Evolutionary conservation across 2,888 invertebrate genomes (phyloP), one percentile per base, ranked within the genome.

Genomic region (Leptinotarsa haldemani): DNA sequence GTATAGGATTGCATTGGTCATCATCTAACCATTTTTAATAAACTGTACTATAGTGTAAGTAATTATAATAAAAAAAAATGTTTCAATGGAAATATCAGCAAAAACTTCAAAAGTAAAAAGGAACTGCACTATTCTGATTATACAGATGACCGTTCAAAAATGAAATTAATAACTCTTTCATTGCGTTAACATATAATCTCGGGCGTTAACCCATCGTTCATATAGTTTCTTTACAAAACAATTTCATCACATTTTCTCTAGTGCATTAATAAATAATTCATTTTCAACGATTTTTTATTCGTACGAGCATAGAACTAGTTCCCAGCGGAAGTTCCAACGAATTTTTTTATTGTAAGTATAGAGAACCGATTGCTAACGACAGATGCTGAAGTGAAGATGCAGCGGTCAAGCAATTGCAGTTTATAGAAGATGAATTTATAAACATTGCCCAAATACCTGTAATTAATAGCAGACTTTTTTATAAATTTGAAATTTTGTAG

Each of bases 251-350:
- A 40, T 40, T 40, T 40, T 40, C 40, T 40, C 3, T 12, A 56
- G 15, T 56, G 22, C 56, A 56, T 15, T 22, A 56, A 56, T 56
- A 25, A 56, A 56, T 56, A 56, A 56, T 56, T 56, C 56, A 56
- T 56, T 56, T 22, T 15, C 15, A 56, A 4, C 56, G 56, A 56
- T 56, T 22, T 56, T 56, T 56, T 56, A 15, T 13, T 56, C 25
- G 56, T 53, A 56, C 3, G 12, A 56, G 4, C 22, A 47, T 18
- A 20, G 65, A 65, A 65, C 65, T 20, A 65, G 65, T 65, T 65
- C 46, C 9, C 18, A 47, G 20, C 65, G 65, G 65, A 65, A 65
- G 47, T 65, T 22, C 40, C 65, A 65, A 65, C 65, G 65, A 65
- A 18, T 22, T 65, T 65, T 65, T 47, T 65, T 22, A 22, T 50